These are phyloP conservation scores for Eleutherodactylus coqui DNA, from an alignment of 2,797 vertebrate species.

Conservation along the genomic window DNA sequence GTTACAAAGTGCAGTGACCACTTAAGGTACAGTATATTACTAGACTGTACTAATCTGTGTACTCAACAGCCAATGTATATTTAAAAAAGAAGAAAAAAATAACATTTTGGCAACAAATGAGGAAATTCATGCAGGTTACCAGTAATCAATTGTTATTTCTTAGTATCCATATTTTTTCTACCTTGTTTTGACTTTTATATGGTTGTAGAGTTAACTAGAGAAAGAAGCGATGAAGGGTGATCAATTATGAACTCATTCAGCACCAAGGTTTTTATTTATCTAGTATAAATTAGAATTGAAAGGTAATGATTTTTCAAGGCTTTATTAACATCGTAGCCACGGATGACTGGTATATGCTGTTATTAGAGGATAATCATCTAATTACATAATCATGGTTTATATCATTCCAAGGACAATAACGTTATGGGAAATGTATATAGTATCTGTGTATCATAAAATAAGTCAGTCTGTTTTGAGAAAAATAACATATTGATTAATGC, in stretches of 20 bases:
- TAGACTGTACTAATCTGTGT: too few relatives aligned
- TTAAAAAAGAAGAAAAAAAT: too few relatives aligned
- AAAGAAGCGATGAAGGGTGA: background rate
- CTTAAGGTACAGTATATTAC: too few relatives aligned
- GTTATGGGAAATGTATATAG: constrained; percentile 3
- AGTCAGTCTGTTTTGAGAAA: constrained; percentile 1
- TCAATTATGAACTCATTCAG: background rate
- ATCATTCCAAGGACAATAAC: background rate
- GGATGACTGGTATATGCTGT: background rate
- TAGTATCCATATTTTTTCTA: background rate
- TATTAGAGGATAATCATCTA: background rate
- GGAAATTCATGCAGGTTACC: background rate
- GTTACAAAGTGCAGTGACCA: too few relatives aligned
- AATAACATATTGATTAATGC: constrained; percentile 2
- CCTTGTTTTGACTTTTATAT: background rate
- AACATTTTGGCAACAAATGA: too few relatives aligned
- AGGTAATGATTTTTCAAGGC: background rate
- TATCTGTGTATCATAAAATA: background rate
- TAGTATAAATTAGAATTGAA: background rate
- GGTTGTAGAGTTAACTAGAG: background rate
- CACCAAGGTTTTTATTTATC: background rate
- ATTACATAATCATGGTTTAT: background rate
- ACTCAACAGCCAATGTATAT: too few relatives aligned
- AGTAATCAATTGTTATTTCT: background rate
- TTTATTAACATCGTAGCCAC: background rate